phyloP scores from a whole-genome alignment of 1,140 invertebrate species.

The Galleria mellonella region DNA sequence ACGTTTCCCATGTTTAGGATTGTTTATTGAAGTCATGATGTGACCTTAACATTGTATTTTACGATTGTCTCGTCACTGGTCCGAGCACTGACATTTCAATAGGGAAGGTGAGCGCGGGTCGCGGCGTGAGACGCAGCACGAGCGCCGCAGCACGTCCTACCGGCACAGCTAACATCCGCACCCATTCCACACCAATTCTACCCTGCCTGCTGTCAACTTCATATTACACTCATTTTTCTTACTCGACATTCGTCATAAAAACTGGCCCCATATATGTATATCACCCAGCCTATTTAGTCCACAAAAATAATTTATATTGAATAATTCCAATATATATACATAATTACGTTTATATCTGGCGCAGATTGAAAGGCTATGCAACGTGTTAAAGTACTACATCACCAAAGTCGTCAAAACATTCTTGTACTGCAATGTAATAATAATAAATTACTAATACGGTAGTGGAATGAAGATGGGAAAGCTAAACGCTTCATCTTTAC shows the following conservation, averaged over 20 bases:
- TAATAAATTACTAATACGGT: no score
- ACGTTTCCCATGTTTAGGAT: slow-evolving; percentile 68
- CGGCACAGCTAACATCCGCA: slow-evolving; percentile 17
- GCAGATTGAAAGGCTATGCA: no score
- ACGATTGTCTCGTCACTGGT: slow-evolving; percentile 69
- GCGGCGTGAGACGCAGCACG: slow-evolving; percentile 56
- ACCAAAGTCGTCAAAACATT: no score
- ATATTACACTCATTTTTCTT: neutral
- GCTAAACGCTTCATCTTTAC: slow-evolving; percentile 18
- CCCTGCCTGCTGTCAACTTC: slow-evolving; percentile 6
- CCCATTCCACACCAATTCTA: slow-evolving; percentile 5
- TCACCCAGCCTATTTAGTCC: no score
- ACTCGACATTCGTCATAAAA: no score
- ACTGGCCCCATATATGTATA: no score
- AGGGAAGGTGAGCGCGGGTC: slow-evolving; percentile 64
- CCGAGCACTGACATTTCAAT: slow-evolving; percentile 69
- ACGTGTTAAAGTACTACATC: no score
- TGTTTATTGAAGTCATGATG: slow-evolving; percentile 73
- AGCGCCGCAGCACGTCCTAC: slow-evolving; percentile 26
- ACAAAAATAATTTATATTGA: no score
- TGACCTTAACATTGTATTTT: slow-evolving; percentile 73
- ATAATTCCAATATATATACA: no score
- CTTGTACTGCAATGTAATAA: no score
- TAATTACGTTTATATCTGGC: no score
- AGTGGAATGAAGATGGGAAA: no score